phyloP scores from a whole-genome alignment of 2,113 vertebrate genomes.

The Menidia beryllina region DNA sequence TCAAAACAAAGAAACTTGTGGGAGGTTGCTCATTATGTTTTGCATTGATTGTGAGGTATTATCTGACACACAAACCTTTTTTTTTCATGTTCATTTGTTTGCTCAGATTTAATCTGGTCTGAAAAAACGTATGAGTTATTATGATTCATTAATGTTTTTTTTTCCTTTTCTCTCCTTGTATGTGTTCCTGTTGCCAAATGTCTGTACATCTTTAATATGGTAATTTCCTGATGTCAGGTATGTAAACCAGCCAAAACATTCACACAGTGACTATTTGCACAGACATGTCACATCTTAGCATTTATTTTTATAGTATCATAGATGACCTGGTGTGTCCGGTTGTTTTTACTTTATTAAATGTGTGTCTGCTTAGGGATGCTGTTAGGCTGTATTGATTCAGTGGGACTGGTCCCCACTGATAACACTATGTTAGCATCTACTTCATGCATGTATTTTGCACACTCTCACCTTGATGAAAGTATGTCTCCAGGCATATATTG shows the following conservation, averaged over 20 bases:
- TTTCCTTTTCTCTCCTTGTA: constrained; percentile 46
- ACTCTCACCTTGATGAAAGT: constrained; percentile 18
- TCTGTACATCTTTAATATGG: constrained; percentile 10
- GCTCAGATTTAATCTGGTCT: background rate
- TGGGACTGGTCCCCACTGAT: constrained; percentile 39
- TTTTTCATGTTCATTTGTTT: constrained; percentile 38
- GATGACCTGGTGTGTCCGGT: background rate
- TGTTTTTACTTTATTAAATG: background rate
- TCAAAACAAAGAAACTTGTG: constrained; percentile 47
- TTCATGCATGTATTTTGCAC: constrained; percentile 6
- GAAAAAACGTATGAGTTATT: background rate
- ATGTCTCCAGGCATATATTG: constrained; percentile 41
- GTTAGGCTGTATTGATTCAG: constrained; percentile 42
- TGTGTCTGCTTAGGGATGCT: constrained; percentile 28
- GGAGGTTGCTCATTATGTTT: constrained; percentile 56
- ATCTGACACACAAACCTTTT: constrained; percentile 50
- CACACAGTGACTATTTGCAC: background rate
- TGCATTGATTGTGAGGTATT: constrained; percentile 53
- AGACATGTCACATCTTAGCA: background rate
- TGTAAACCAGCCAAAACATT: constrained; percentile 27
- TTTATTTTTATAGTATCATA: background rate
- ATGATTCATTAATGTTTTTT: constrained; percentile 25
- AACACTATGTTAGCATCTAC: constrained; percentile 16
- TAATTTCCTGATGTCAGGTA: constrained; percentile 58
- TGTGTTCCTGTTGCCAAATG: constrained; percentile 24